A percentile compares a stretch with the other conserved stretches of the same genome.
Evolutionary conservation across 2,113 vertebrate species (phyloP).

Genomic region (Podocnemis expansa): DNA sequence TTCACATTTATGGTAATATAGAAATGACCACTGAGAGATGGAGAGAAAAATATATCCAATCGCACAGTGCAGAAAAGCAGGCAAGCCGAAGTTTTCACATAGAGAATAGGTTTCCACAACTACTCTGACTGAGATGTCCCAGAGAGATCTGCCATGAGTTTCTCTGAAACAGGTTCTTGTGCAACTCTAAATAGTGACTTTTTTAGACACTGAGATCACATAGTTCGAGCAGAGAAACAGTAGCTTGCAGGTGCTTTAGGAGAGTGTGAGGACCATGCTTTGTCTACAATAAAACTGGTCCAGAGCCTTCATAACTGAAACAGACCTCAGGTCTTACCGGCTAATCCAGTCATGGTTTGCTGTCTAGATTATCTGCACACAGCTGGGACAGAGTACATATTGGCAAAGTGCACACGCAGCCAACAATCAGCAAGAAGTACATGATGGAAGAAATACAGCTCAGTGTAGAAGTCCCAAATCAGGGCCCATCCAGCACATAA

Average conservation of each 20-base stretch:
- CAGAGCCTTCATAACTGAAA: too few species aligned
- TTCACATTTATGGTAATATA: neutral
- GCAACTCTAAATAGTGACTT: neutral
- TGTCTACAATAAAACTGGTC: too few species aligned
- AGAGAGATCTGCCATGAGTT: neutral
- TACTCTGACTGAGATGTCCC: neutral
- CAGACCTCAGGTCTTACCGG: too few species aligned
- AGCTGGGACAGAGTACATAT: too few species aligned
- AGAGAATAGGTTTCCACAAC: neutral
- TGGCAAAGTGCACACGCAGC: too few species aligned
- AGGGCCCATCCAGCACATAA: neutral
- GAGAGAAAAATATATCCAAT: neutral
- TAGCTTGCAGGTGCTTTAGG: neutral
- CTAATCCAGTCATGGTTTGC: too few species aligned
- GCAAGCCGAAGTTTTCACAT: neutral
- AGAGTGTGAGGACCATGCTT: neutral
- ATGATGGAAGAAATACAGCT: neutral
- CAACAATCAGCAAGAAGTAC: too few species aligned
- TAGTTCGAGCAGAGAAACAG: neutral
- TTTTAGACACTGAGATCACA: neutral
- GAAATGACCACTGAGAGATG: neutral
- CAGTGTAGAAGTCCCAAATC: neutral
- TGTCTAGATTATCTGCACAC: too few species aligned
- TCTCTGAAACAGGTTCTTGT: neutral
- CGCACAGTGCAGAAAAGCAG: neutral